Evolutionary conservation across 1,140 invertebrate species (phyloP).

Genomic region (Tetragonula clypearis): DNA sequence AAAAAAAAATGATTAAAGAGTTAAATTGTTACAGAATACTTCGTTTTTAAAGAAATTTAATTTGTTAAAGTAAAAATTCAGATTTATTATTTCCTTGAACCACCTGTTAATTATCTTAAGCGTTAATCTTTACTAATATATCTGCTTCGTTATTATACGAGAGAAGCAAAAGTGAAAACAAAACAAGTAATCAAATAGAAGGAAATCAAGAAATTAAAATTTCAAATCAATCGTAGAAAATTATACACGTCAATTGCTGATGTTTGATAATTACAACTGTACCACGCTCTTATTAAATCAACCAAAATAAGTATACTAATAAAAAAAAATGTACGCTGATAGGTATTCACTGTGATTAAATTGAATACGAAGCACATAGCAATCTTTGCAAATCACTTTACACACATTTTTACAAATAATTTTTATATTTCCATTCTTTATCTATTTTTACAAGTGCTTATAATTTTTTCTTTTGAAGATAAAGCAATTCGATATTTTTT

Average conservation of each 20-base stretch:
- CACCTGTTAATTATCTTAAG: slow-evolving; percentile 66
- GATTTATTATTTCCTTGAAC: slow-evolving; percentile 42
- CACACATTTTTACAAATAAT: not conserved
- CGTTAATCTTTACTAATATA: slow-evolving; percentile 13
- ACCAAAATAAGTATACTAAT: not conserved
- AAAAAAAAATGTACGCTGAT: not conserved
- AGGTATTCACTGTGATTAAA: too few relatives aligned
- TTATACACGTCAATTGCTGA: not conserved
- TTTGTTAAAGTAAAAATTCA: not conserved
- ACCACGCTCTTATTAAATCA: not conserved
- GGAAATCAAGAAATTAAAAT: not conserved
- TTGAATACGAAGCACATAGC: not conserved
- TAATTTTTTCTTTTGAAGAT: not conserved
- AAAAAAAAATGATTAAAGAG: not conserved
- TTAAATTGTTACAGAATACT: not conserved
- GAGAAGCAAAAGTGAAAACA: not conserved
- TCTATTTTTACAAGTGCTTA: not conserved
- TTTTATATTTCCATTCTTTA: not conserved
- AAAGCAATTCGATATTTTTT: not conserved
- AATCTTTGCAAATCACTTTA: not conserved
- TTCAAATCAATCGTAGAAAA: not conserved
- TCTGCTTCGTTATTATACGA: not conserved
- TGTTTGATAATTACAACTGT: not conserved
- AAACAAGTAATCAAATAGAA: not conserved
- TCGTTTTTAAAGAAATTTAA: not conserved